A percentile compares a stretch with the other conserved stretches of the same genome.
These are phyloP conservation scores for Paralichthys olivaceus DNA, from an alignment of 2,113 vertebrate species.

Conservation along the genomic window DNA sequence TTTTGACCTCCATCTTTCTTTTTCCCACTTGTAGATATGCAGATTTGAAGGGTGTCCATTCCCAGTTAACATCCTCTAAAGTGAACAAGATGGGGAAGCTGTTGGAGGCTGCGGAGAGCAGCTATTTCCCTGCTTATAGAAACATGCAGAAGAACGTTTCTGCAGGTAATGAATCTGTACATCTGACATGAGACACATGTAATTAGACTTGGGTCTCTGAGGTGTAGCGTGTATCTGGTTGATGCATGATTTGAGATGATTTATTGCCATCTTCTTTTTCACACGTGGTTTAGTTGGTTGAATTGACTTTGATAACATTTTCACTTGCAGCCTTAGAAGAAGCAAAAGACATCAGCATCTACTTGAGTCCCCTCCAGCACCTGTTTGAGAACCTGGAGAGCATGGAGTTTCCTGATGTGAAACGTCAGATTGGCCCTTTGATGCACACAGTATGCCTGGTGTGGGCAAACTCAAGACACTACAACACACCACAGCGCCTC, in stretches of 20 bases:
- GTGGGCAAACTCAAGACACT: slow-evolving; percentile 88
- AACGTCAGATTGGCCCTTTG: slow-evolving; percentile 81
- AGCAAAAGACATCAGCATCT: slow-evolving; percentile 85
- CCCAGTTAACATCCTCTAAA: slow-evolving; percentile 83
- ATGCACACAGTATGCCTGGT: slow-evolving; percentile 90
- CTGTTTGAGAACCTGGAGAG: slow-evolving; percentile 85
- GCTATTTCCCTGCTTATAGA: slow-evolving; percentile 88
- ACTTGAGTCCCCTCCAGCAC: slow-evolving; percentile 84
- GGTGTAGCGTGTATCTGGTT: no score
- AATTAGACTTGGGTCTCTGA: neutral
- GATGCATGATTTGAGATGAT: neutral
- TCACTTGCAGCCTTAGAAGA: slow-evolving; percentile 84
- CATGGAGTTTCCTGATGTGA: slow-evolving; percentile 85
- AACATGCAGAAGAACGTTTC: slow-evolving; percentile 83
- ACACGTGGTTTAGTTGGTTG: neutral
- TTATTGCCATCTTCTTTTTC: no score
- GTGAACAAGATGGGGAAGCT: slow-evolving; percentile 83
- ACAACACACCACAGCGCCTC: slow-evolving; percentile 82
- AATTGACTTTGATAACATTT: slow-evolving; percentile 23
- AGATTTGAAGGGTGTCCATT: slow-evolving; percentile 88
- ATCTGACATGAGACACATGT: neutral
- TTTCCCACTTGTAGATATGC: slow-evolving; percentile 80
- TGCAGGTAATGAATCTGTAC: slow-evolving; percentile 82
- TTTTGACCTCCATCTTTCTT: slow-evolving; percentile 11
- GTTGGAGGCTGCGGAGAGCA: slow-evolving; percentile 88